phyloP scores from a whole-genome alignment of 1,140 invertebrate genomes.

The Bombus pyrosoma region DNA sequence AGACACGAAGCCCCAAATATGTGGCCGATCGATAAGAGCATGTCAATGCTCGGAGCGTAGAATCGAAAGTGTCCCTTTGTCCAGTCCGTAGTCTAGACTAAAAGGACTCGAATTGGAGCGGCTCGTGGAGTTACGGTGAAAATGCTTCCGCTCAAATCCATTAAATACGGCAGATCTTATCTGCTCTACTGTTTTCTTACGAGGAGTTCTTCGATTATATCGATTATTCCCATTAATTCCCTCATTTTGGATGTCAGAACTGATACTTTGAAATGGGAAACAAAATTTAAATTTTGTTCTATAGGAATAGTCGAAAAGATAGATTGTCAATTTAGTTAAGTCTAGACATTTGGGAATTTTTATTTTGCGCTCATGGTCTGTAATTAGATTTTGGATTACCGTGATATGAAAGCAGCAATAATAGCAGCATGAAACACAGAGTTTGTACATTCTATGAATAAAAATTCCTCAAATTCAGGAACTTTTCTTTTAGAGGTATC shows the following conservation, averaged over 20 bases:
- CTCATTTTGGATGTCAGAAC: too few relatives aligned
- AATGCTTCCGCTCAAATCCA: conserved; percentile 4
- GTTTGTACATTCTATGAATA: too few relatives aligned
- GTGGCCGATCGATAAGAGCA: conserved; percentile 58
- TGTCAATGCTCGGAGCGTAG: conserved; percentile 40
- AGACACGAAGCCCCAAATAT: conserved; percentile 36
- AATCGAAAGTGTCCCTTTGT: conserved; percentile 58
- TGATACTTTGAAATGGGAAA: not conserved
- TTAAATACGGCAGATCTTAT: conserved; percentile 44
- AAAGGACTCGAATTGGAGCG: conserved; percentile 41
- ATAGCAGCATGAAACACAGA: too few relatives aligned
- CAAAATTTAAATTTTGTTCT: not conserved
- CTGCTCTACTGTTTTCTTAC: conserved; percentile 9
- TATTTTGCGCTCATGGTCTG: too few relatives aligned
- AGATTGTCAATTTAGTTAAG: too few relatives aligned
- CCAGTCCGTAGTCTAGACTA: not conserved
- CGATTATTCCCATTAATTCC: conserved; percentile 2
- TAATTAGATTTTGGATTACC: too few relatives aligned
- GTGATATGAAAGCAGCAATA: too few relatives aligned
- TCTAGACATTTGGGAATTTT: too few relatives aligned
- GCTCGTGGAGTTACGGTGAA: conserved; percentile 34
- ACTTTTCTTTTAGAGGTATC: too few relatives aligned
- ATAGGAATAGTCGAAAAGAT: too few relatives aligned
- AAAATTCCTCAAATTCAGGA: too few relatives aligned
- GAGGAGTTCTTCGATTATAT: not conserved